Conservation (phyloP, 2,888 invertebrate genomes). For the Buathra laborator region DNA sequence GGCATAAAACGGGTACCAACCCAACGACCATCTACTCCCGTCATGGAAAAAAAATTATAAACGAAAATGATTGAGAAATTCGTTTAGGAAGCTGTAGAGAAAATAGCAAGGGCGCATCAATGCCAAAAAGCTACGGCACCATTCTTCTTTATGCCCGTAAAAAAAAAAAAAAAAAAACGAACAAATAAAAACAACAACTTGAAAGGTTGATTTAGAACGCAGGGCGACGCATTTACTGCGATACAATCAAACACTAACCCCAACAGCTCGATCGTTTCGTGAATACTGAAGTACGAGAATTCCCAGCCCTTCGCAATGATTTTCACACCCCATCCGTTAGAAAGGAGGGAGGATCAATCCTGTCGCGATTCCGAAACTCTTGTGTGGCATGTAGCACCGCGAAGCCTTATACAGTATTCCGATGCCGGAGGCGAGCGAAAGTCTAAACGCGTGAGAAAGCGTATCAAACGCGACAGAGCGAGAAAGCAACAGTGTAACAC, state of each 20-base stretch:
- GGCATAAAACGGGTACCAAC: too few species aligned
- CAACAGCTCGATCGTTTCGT: slow-evolving; percentile 4
- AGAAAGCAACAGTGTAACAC: slow-evolving; percentile 23
- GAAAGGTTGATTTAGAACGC: neutral
- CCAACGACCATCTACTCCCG: too few species aligned
- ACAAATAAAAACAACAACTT: too few species aligned
- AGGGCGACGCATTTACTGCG: neutral
- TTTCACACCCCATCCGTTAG: slow-evolving; percentile 22
- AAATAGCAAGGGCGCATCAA: too few species aligned
- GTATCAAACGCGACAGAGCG: slow-evolving; percentile 28
- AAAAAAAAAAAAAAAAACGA: too few species aligned
- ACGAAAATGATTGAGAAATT: too few species aligned
- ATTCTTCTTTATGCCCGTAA: too few species aligned
- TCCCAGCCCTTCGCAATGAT: slow-evolving; percentile 5
- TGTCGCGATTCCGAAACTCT: slow-evolving; percentile 1
- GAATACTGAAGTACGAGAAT: slow-evolving; percentile 3
- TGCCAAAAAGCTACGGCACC: too few species aligned
- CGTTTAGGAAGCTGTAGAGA: too few species aligned
- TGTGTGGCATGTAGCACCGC: neutral
- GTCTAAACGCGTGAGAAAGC: slow-evolving; percentile 8
- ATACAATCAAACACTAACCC: slow-evolving; percentile 1
- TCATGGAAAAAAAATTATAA: too few species aligned
- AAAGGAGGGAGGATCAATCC: slow-evolving; percentile 2
- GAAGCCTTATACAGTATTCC: neutral
- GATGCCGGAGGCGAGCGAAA: slow-evolving; percentile 1